Percentiles rank a stretch among this genome's conserved stretches.
Evolutionary conservation across 1,140 invertebrate genomes (phyloP).

Genomic region (Micrasema longulum): DNA sequence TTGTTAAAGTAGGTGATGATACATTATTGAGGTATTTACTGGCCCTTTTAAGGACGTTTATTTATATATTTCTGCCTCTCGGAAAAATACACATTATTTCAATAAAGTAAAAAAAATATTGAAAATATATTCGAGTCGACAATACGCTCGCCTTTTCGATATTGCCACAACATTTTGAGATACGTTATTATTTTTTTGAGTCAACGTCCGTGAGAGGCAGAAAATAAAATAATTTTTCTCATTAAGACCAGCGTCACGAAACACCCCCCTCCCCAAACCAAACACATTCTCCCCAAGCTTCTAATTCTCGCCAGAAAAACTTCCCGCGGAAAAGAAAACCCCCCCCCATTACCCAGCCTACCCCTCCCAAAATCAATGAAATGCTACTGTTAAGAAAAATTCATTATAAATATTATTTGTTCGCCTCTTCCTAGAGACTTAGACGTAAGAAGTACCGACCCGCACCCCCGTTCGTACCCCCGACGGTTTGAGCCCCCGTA

Average conservation of each 20-base stretch:
- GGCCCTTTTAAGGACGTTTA: too few species aligned
- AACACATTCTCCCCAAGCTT: slow-evolving; percentile 3
- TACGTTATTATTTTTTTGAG: slow-evolving; percentile 48
- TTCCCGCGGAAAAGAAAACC: slow-evolving; percentile 50
- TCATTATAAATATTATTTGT: slow-evolving; percentile 56
- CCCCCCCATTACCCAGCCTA: slow-evolving; percentile 32
- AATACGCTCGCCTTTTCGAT: background rate
- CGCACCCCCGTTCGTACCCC: slow-evolving; percentile 9
- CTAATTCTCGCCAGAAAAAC: slow-evolving; percentile 46
- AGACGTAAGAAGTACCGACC: slow-evolving; percentile 27
- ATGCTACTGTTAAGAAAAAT: slow-evolving; percentile 55
- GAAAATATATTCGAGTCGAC: too few species aligned
- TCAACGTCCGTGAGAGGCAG: slow-evolving; percentile 47
- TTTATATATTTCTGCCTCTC: too few species aligned
- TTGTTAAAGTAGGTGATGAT: too few species aligned
- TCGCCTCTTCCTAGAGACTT: slow-evolving; percentile 36
- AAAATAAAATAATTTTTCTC: slow-evolving; percentile 53
- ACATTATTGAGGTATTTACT: too few species aligned
- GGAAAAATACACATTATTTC: too few species aligned
- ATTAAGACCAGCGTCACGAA: slow-evolving; percentile 51
- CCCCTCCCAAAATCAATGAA: slow-evolving; percentile 53
- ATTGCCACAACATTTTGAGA: slow-evolving; percentile 40
- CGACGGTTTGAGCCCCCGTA: slow-evolving; percentile 1
- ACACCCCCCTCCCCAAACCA: slow-evolving; percentile 2
- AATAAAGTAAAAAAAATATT: too few species aligned